Conservation (phyloP, 2,797 vertebrate genomes). For the Luscinia luscinia region DNA sequence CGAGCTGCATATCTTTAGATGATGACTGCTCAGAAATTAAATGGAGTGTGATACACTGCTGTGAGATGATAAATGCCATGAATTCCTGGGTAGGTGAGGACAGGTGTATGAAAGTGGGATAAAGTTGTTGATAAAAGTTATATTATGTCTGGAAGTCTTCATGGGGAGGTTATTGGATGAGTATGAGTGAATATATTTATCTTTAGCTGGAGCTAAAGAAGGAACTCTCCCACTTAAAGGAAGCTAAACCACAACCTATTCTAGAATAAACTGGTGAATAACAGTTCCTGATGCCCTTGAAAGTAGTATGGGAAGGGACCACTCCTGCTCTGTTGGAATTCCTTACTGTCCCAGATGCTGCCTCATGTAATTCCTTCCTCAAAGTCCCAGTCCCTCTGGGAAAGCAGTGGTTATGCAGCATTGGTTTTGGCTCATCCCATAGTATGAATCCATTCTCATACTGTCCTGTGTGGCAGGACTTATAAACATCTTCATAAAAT, state of each 20-base stretch:
- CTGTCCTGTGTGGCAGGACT: background rate
- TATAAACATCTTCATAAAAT: background rate
- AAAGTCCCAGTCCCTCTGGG: background rate
- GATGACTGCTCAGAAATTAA: conserved; percentile 37
- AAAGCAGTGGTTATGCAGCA: background rate
- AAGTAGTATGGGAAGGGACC: background rate
- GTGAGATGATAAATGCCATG: conserved; percentile 14
- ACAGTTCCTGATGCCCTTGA: background rate
- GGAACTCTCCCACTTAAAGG: background rate
- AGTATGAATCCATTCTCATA: background rate
- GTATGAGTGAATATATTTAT: background rate
- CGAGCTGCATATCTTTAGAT: conserved; percentile 5
- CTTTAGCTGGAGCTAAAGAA: background rate
- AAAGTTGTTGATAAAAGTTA: conserved; percentile 3
- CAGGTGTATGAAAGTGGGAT: background rate
- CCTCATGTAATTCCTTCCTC: background rate
- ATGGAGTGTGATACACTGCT: conserved; percentile 15
- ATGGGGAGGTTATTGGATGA: background rate
- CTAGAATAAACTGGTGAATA: background rate
- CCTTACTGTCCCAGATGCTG: background rate
- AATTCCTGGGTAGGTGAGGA: conserved; percentile 22
- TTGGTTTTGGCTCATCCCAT: background rate
- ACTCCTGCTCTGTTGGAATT: background rate
- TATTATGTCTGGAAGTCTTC: background rate
- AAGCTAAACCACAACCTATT: background rate